phyloP scores from a whole-genome alignment of 2,888 invertebrate species.

The Sepiola atlantica region DNA sequence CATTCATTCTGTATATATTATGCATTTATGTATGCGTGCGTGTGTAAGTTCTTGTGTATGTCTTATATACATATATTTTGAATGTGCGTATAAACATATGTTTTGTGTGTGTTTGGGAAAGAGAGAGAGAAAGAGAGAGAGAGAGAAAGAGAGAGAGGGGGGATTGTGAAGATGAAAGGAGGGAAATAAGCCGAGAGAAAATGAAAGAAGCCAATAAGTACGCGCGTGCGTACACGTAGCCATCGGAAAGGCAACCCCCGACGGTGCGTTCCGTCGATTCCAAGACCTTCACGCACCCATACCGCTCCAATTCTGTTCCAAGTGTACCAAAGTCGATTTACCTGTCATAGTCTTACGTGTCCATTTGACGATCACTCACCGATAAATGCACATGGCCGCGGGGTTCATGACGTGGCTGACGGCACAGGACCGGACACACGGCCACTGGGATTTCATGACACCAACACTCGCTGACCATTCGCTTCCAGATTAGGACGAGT shows the following conservation, averaged over 20 bases:
- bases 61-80: neutral
- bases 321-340: constrained; percentile 22
- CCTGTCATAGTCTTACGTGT: constrained; percentile 32
- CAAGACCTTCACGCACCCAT: neutral
- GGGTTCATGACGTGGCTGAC: constrained; percentile 32
- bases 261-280: neutral
- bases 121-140: neutral
- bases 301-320: neutral
- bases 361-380: constrained; percentile 32
- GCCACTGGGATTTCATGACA: constrained; percentile 22
- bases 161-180: no score
- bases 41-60: neutral
- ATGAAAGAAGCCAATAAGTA: neutral
- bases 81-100: no score
- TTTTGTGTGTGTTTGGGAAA: neutral
- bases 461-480: neutral
- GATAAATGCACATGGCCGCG: constrained; percentile 22
- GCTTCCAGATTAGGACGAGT: neutral
- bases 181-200: neutral
- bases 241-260: neutral
- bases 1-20: neutral
- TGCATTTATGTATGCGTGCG: neutral
- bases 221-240: neutral
- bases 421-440: constrained; percentile 14
- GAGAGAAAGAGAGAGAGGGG: neutral